Conservation (phyloP, 1,140 invertebrate genomes). For the Drosophila grimshawi region DNA sequence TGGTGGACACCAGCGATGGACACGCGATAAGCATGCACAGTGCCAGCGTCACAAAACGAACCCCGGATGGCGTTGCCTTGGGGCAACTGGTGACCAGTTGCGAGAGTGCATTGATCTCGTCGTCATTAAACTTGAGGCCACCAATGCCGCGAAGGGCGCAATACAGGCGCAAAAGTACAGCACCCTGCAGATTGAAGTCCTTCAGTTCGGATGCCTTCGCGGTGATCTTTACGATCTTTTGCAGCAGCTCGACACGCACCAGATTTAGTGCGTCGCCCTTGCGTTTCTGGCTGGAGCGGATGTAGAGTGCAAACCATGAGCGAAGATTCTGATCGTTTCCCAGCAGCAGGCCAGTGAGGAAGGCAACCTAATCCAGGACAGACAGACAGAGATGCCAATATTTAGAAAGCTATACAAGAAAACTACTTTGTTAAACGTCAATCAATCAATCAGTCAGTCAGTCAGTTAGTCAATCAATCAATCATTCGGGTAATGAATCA, state of each 20-base stretch:
- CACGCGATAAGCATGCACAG: slow-evolving; percentile 98
- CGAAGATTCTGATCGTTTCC: slow-evolving; percentile 95
- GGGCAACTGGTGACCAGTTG: slow-evolving; percentile 95
- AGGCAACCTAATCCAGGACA: slow-evolving; percentile 88
- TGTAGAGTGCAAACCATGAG: slow-evolving; percentile 96
- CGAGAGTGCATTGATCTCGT: slow-evolving; percentile 94
- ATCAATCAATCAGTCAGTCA: no score
- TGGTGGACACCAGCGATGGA: slow-evolving; percentile 91
- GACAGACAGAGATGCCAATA: not conserved
- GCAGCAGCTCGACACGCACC: slow-evolving; percentile 92
- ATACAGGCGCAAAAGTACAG: slow-evolving; percentile 92
- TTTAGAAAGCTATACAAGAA: no score
- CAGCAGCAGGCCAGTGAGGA: slow-evolving; percentile 95
- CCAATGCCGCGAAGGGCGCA: slow-evolving; percentile 97
- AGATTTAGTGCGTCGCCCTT: slow-evolving; percentile 90
- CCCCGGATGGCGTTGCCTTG: slow-evolving; percentile 94
- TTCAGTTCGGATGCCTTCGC: slow-evolving; percentile 85
- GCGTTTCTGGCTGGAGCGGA: slow-evolving; percentile 95
- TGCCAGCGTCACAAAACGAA: slow-evolving; percentile 96
- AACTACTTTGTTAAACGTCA: no score
- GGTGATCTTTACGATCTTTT: slow-evolving; percentile 86
- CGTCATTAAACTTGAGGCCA: slow-evolving; percentile 96
- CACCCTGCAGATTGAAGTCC: slow-evolving; percentile 91
- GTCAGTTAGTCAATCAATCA: no score
- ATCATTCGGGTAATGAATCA: no score